Evolutionary conservation across 2,113 vertebrate genomes (phyloP), one percentile per base, ranked within the genome.

Genomic region (Grus americana): DNA sequence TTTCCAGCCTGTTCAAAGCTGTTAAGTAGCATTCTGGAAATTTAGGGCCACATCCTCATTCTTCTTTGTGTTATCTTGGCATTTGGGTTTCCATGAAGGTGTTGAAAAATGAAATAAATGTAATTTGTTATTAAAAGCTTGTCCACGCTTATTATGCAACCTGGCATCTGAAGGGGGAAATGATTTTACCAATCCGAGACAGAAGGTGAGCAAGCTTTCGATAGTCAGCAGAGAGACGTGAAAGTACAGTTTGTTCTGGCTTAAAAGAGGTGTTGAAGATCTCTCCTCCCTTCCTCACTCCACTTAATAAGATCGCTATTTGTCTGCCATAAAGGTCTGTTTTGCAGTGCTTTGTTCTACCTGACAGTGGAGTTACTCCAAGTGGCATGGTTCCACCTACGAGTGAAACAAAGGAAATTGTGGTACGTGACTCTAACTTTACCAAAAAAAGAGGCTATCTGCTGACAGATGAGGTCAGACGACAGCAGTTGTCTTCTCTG

Each of bases 191-290:
- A 10, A 6, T 50, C 11, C 54, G 47, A 79, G 36, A 22, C 23
- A 68, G 30, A 87, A 73, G 13, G 17, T 1, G 5, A 4, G 2
- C 2, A 3, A 86, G 38, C 3, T 76, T 89, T 55, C 34, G n/a
- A 5, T 2, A 74, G 23, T 44, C 22, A 74, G 23, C 1, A 1
- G 15, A 49, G 44, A 72, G n/a, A 59, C 0, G 0, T 17, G 15
- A 88, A 12, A 38, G 47, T 12, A 54, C 7, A n/a, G 14, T 72
- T 79, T 40, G 38, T 49, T 9, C 42, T 49, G 1, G 67, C 26
- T 90, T 63, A 49, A 75, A 71, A 79, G 30, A 68, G 7, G 3
- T 36, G 11, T 36, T 67, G 49, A 73, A 76, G 14, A 34, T 59
- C 10, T 18, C 38, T 49, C 44, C 20, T 55, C 20, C 21, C 19